These are phyloP conservation scores for Argyrosomus regius DNA, from an alignment of 2,797 vertebrate genomes.

Conservation along the genomic window DNA sequence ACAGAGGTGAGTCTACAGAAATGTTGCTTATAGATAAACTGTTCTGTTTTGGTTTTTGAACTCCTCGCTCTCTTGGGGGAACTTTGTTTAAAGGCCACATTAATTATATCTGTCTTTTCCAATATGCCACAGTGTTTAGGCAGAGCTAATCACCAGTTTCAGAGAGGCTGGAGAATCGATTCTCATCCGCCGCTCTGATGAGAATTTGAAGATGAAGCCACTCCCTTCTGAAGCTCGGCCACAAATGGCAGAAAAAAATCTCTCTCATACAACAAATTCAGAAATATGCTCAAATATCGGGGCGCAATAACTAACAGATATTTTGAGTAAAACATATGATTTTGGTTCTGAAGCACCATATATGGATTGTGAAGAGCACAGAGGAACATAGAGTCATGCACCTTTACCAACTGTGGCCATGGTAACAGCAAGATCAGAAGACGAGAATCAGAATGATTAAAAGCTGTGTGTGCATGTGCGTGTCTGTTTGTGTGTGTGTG, in stretches of 20 bases:
- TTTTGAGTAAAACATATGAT: conserved; percentile 17
- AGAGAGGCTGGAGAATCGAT: conserved; percentile 48
- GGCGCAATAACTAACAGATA: conserved; percentile 22
- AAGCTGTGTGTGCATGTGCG: conserved; percentile 38
- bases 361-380: conserved; percentile 58
- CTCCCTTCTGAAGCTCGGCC: conserved; percentile 57
- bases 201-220: conserved; percentile 61
- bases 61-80: conserved; percentile 36
- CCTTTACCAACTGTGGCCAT: conserved; percentile 83
- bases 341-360: conserved; percentile 32
- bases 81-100: conserved; percentile 63
- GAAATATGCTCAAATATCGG: conserved; percentile 2
- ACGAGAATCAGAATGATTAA: conserved; percentile 76
- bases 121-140: conserved; percentile 55
- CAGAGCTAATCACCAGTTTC: conserved; percentile 66
- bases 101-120: conserved; percentile 66
- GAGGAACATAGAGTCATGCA: conserved; percentile 73
- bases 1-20: conserved; percentile 32
- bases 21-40: conserved; percentile 6
- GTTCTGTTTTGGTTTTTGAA: conserved; percentile 41
- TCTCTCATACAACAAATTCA: conserved; percentile 2
- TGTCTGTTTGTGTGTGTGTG: conserved; percentile 36
- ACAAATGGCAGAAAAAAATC: conserved; percentile 37
- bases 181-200: conserved; percentile 49
- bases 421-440: conserved; percentile 82